These are phyloP conservation scores for Calliscelio sp. DNA, from an alignment of 2,888 invertebrate genomes.

Conservation along the genomic window DNA sequence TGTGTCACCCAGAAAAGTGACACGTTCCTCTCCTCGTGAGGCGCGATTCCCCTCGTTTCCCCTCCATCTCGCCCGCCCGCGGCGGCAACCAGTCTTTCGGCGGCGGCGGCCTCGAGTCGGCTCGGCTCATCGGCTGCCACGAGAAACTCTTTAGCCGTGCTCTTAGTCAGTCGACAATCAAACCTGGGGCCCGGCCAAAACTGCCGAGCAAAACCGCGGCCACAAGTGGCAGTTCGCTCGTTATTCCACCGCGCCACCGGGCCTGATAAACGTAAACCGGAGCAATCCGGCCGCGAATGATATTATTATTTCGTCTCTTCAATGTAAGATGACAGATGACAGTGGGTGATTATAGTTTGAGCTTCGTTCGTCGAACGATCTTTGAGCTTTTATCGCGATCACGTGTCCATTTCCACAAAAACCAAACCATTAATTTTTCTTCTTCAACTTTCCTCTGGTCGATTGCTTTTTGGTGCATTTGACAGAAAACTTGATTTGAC, in stretches of 20 bases:
- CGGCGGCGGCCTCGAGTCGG: conserved; percentile 77
- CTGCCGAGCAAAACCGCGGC: conserved; percentile 56
- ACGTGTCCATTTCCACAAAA: conserved; percentile 1
- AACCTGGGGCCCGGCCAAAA: conserved; percentile 55
- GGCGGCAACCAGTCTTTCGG: conserved; percentile 78
- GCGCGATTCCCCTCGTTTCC: conserved; percentile 47
- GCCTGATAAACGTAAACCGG: too few relatives aligned
- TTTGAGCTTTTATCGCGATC: too few relatives aligned
- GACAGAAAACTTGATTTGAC: too few relatives aligned
- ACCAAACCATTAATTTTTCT: too few relatives aligned
- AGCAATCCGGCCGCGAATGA: conserved; percentile 44
- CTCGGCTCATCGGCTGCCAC: conserved; percentile 77
- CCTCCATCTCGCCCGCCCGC: conserved; percentile 58
- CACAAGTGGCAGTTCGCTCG: too few relatives aligned
- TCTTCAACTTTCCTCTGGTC: too few relatives aligned
- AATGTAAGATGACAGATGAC: conserved; percentile 56
- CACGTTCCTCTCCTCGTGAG: conserved; percentile 61
- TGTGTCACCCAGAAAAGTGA: conserved; percentile 42
- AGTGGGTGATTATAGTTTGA: conserved; percentile 50
- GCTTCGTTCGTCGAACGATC: conserved; percentile 43
- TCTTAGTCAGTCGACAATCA: conserved; percentile 77
- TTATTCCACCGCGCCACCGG: too few relatives aligned
- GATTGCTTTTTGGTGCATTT: too few relatives aligned
- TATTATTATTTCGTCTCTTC: conserved; percentile 24
- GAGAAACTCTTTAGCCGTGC: conserved; percentile 80